phyloP scores from a whole-genome alignment of 2,888 invertebrate genomes.

The Dorcus parallelipipedus region DNA sequence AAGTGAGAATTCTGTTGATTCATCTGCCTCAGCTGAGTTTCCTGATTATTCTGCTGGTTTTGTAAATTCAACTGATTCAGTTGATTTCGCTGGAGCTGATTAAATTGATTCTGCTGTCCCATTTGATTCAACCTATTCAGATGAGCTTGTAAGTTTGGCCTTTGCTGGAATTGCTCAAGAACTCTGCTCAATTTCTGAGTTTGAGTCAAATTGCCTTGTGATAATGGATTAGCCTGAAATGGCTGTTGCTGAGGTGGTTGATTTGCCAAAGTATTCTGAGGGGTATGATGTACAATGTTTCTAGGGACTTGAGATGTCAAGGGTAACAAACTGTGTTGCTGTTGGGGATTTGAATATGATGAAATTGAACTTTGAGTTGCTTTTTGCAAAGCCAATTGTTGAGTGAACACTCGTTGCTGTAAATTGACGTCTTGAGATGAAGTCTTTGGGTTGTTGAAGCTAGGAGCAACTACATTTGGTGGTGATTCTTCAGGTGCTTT shows the following conservation, averaged over 20 bases:
- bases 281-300: constrained; percentile 45
- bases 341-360: constrained; percentile 22
- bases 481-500: constrained; percentile 21
- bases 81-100: constrained; percentile 12
- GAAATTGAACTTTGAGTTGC: constrained; percentile 26
- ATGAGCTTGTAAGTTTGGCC: constrained; percentile 31
- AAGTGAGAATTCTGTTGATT: constrained; percentile 7
- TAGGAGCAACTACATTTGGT: constrained; percentile 45
- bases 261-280: constrained; percentile 34
- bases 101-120: constrained; percentile 12
- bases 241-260: constrained; percentile 49
- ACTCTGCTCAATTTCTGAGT: constrained; percentile 14
- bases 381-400: constrained; percentile 26
- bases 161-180: constrained; percentile 20
- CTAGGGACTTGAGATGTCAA: constrained; percentile 37
- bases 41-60: constrained; percentile 7
- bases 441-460: constrained; percentile 31
- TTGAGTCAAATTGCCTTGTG: constrained; percentile 7
- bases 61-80: constrained; percentile 5
- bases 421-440: constrained; percentile 33
- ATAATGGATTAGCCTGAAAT: constrained; percentile 13
- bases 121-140: constrained; percentile 16
- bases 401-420: constrained; percentile 23
- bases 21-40: constrained; percentile 10
- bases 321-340: constrained; percentile 18